Conservation (phyloP, 2,113 vertebrate species). For the Rhinolophus sinicus region DNA sequence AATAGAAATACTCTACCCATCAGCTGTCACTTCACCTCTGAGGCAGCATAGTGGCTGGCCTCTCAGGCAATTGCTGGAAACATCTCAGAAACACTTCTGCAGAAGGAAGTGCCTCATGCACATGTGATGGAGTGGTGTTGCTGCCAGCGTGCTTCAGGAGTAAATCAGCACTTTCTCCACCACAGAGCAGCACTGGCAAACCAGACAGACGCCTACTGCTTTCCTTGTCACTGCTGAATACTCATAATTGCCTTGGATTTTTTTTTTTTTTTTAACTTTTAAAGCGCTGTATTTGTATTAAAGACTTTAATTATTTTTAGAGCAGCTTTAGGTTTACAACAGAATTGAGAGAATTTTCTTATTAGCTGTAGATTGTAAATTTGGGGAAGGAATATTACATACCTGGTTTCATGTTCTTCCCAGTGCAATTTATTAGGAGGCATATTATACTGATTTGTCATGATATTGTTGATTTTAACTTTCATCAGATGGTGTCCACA, state of each 20-base stretch:
- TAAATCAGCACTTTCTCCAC: not conserved
- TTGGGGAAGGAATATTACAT: not conserved
- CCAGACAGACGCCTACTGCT: not conserved
- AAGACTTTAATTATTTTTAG: not conserved
- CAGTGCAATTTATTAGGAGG: not conserved
- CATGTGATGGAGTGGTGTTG: not conserved
- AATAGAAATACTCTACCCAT: not conserved
- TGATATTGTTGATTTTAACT: not conserved
- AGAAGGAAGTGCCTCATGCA: not conserved
- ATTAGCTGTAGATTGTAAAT: not conserved
- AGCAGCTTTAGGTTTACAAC: not conserved
- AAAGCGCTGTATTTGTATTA: not conserved
- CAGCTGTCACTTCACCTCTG: constrained; percentile 33
- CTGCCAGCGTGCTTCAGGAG: not conserved
- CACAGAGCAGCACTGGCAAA: not conserved
- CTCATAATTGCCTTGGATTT: too few species aligned
- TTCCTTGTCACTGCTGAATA: not conserved
- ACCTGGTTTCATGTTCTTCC: not conserved
- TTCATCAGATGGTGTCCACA: not conserved
- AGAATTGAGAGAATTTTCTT: not conserved
- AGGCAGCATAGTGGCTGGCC: not conserved
- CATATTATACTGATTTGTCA: not conserved
- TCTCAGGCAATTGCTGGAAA: not conserved
- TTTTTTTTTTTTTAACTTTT: not conserved
- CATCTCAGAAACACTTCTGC: not conserved